Evolutionary conservation across 2,888 invertebrate species (phyloP), one percentile per base, ranked within the genome.

Genomic region (Plebejus melissa): DNA sequence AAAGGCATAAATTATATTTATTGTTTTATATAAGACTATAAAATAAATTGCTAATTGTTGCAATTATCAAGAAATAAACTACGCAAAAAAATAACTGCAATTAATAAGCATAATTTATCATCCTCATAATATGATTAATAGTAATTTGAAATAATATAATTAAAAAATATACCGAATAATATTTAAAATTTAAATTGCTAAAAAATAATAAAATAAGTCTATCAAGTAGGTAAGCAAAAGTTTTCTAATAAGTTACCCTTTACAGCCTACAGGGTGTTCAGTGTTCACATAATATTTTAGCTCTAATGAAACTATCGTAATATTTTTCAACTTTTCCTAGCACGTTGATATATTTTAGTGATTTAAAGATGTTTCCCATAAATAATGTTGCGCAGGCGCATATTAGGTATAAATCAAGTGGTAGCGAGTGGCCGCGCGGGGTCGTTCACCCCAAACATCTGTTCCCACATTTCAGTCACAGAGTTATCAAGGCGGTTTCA

Each of bases 361-460:
- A 78, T 81, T 83, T 82, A 82, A 80, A 82, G 82, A 82, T 80
- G 28, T 82, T 78, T 75, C 76, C 81, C 83, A 82, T 82, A 78
- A 76, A 78, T 80, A 78, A 81, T 82, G 80, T 82, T 84, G 82
- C 82, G 85, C 82, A 82, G 82, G 83, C 85, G 85, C 87, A 87
- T 88, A 86, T 36, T 65, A 65, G 32, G 65, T 83, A 87, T 87
- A 87, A 86, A 87, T 87, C 85, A 85, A 84, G 83, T 80, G 78
- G 80, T 82, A 81, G 81, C 82, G 81, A 80, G 82, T 80, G 82
- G 81, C 85, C 83, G 84, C 81, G 78, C 77, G 78, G 85, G 90
- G 87, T 89, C 91, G 80, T 89, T 91, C 88, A 91, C 87, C 91
- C 86, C 83, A 79, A 88, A 89, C 93, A 93, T 93, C 93, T 93